phyloP scores from a whole-genome alignment of 2,113 vertebrate species.

The Macheiramphus alcinus region DNA sequence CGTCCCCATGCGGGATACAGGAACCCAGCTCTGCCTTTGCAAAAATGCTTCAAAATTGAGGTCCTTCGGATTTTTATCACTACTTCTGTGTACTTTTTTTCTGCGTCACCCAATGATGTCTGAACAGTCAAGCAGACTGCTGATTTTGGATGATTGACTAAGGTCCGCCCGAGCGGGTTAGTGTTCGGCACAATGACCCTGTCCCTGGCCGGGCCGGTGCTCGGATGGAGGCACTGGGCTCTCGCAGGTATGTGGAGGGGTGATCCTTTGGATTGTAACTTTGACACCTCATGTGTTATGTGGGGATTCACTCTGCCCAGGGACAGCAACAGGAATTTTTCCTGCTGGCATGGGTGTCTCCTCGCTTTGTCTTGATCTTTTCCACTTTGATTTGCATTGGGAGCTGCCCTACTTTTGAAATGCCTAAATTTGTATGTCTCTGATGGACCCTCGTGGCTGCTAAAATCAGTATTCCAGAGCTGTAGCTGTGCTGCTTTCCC shows the following conservation, averaged over 20 bases:
- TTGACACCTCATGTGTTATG: accelerated
- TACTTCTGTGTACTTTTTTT: not conserved
- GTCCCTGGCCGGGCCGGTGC: accelerated
- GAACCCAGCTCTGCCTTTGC: not conserved
- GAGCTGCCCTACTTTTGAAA: not conserved
- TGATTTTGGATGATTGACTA: not conserved
- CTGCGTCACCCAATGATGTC: too few species aligned
- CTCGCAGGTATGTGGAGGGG: not conserved
- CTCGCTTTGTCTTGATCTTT: not conserved
- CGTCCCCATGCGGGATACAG: accelerated
- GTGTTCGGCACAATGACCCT: accelerated
- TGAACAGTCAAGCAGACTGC: too few species aligned
- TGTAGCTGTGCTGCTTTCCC: not conserved
- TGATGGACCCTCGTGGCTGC: not conserved
- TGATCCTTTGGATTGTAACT: not conserved
- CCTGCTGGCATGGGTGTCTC: not conserved
- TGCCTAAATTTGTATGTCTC: not conserved
- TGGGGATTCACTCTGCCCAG: not conserved
- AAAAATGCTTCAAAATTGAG: not conserved
- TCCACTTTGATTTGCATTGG: not conserved
- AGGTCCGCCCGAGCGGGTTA: accelerated
- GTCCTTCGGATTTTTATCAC: not conserved
- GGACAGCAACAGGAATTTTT: not conserved
- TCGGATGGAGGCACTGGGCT: accelerated
- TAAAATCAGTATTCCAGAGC: not conserved